Base-by-base conservation (phyloP, 2,113 vertebrate species). In the Melanerpes aurifrons region DNA sequence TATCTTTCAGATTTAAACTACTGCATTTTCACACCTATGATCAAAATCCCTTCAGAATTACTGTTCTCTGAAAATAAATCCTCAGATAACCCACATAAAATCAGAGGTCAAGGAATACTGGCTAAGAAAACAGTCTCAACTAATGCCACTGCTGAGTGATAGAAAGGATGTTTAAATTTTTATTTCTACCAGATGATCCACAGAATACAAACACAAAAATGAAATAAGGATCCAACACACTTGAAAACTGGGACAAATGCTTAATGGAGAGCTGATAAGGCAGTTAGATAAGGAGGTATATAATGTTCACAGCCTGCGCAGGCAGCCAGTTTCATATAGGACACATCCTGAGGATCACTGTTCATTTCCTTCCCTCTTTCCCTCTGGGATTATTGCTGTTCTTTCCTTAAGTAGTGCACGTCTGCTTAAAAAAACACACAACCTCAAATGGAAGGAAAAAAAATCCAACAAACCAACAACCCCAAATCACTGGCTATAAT, bases 41-140 rank as follows among this genome's bases (percentile, higher is more conserved):
- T 82, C 82, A 91, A 92, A 93, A 87, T 85, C 61, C 47, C 40
- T 63, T 89, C 59, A 63, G 64, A 94, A 87, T 82, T 53, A 67
- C 59, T 67, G 75, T 63, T 91, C 57, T 67, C 63, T 86, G 75
- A 76, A 87, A 92, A 89, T 7, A 89, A 82, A 87, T 47, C 68
- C 68, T 74, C 48, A 82, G 75, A 72, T 40, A 94, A 79, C 50
- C 58, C 71, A 24, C 4, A 5, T 29, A 85, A 76, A 87, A 92
- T 37, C 57, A 91, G 87, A 89, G 47, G 79, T 91, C 75, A 87
- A 82, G 74, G 62, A 90, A 53, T 18, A 64, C 35, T 47, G 62
- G 37, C 47, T 3, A 8, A 75, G 59, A 80, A 82, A 89, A 82
- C 26, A 15, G 79, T 16, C 24, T 73, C 76, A 85, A 85, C 29